phyloP scores from a whole-genome alignment of 2,113 vertebrate genomes.

The Bambusicola thoracicus region DNA sequence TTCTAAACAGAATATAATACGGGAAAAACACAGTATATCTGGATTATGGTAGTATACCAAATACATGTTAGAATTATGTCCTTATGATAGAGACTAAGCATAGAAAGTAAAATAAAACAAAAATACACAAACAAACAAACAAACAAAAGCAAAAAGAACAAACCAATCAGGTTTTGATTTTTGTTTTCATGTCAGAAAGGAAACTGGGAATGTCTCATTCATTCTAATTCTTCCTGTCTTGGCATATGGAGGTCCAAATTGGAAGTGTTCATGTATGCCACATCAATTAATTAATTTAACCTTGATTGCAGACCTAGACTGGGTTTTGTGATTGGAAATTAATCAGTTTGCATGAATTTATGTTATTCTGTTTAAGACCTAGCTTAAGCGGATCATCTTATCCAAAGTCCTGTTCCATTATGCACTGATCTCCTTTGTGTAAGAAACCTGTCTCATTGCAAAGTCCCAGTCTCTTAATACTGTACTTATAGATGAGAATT shows the following conservation, averaged over 20 bases:
- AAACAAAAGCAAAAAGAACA: background rate
- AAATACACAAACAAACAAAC: background rate
- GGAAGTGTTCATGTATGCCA: background rate
- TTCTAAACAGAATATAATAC: background rate
- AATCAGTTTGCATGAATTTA: background rate
- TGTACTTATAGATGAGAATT: background rate
- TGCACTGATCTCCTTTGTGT: background rate
- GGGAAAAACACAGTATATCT: rapidly evolving
- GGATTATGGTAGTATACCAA: background rate
- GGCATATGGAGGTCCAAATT: background rate
- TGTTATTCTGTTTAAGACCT: background rate
- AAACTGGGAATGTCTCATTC: background rate
- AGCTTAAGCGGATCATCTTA: background rate
- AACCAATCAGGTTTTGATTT: background rate
- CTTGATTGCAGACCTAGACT: background rate
- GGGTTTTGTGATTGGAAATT: background rate
- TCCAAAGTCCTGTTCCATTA: background rate
- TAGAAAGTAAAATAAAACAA: background rate
- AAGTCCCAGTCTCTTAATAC: background rate
- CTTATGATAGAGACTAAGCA: rapidly evolving
- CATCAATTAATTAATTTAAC: background rate
- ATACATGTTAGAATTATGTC: background rate
- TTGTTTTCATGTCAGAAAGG: background rate
- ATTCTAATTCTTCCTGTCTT: background rate
- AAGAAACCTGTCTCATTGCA: background rate